Base-by-base conservation (phyloP, 2,888 invertebrate genomes). In the Formica aserva region DNA sequence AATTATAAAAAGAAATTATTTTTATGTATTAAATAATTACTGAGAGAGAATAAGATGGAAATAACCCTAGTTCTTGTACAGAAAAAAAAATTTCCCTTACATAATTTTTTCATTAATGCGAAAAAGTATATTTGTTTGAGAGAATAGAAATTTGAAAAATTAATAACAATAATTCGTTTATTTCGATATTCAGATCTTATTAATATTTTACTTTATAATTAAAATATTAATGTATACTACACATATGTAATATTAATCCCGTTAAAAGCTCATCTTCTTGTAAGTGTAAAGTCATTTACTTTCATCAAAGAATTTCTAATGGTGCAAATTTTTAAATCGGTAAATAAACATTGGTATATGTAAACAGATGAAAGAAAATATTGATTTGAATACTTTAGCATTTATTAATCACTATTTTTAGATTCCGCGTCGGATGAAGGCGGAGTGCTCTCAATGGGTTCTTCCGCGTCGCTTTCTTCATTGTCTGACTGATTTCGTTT, bases 391-490 rank as follows among this genome's bases (percentile, higher is more conserved):
- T 63, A 32, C 3, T 66, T 3, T 15, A 55, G 3, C 1, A 60
- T 62, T 45, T 13, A 67, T 86, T 85, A 92, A 90, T 94, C 93
- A 82, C 94, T 95, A 74, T 93, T 94, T 80, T 93, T 93, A 22
- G 88, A 92, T 22, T 92, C 93, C 6, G 89, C 94, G 57, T 94
- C 95, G 88, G 95, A 95, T 15, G 95, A 94, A 35, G 94, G 92
- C 41, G 95, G 94, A n/a, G 95, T 94, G 81, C 92, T 93, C 90
- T 94, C 93, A 26, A 92, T 88, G 94, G 96, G 96, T 91, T 97
- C 96, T 85, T 96, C 96, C 80, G 96, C 96, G 52, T 97, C 96
- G 63, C 96, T 96, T 77, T 97, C 96, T 55, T 96, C 97, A 0
- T 96, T 93, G 96, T 96, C 96, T 95, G 96, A 96, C 95, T 97